Percentiles rank a stretch among this genome's conserved stretches.
phyloP scores from a whole-genome alignment of 2,888 invertebrate genomes.

The Hedya salicella region DNA sequence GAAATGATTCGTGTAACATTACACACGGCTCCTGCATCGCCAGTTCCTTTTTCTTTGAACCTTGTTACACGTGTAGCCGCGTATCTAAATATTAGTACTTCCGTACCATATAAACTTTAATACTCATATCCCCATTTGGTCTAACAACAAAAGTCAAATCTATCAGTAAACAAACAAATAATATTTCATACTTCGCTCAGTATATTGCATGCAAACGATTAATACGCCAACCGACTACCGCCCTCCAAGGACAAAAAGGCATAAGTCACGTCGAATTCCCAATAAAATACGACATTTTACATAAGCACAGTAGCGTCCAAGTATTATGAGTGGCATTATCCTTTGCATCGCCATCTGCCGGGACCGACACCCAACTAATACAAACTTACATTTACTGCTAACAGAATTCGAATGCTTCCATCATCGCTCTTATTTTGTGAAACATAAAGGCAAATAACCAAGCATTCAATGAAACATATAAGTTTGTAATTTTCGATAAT shows the following conservation, averaged over 20 bases:
- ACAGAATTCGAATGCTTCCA: slow-evolving; percentile 42
- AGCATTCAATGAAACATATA: neutral
- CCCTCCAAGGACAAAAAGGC: neutral
- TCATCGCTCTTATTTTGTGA: neutral
- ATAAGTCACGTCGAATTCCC: neutral
- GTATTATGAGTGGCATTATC: slow-evolving; percentile 65
- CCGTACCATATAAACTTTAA: neutral
- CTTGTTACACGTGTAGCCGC: no score
- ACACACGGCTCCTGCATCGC: no score
- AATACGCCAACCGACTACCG: slow-evolving; percentile 63
- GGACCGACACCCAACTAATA: slow-evolving; percentile 48
- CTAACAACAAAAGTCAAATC: slow-evolving; percentile 46
- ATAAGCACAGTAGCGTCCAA: slow-evolving; percentile 49
- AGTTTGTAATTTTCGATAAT: slow-evolving; percentile 14
- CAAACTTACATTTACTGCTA: slow-evolving; percentile 8
- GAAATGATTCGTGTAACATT: no score
- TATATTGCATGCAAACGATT: slow-evolving; percentile 54
- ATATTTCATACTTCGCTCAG: slow-evolving; percentile 61
- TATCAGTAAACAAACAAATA: slow-evolving; percentile 65
- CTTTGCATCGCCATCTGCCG: slow-evolving; percentile 76
- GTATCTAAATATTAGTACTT: neutral
- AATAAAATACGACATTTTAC: slow-evolving; percentile 13
- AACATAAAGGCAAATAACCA: neutral
- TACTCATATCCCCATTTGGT: slow-evolving; percentile 18
- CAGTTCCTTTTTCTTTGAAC: no score